Conservation (phyloP, 2,113 vertebrate species). For the Eudorcas thomsonii region DNA sequence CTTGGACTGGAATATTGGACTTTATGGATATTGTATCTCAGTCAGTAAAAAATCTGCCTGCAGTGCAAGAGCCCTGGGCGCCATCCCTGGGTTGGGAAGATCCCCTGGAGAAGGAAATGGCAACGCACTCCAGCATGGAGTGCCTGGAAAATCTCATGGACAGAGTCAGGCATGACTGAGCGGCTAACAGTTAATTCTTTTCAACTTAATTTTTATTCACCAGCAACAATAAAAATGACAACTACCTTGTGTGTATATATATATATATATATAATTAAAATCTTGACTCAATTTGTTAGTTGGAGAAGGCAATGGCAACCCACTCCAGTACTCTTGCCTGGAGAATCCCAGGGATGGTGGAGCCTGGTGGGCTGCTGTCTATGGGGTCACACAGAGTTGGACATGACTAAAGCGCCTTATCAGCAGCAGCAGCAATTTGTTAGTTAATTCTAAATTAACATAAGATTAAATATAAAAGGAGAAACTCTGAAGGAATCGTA, state of each 20-base stretch:
- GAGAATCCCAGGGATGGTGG: background rate
- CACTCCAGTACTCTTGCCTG: background rate
- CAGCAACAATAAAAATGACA: background rate
- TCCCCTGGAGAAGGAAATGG: background rate
- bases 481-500: background rate
- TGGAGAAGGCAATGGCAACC: background rate
- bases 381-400: background rate
- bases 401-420: background rate
- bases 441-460: background rate
- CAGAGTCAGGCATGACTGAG: fast-evolving
- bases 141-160: background rate
- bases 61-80: background rate
- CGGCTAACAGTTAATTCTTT: background rate
- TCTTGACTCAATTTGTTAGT: background rate
- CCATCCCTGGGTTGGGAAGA: background rate
- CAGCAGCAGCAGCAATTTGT: background rate
- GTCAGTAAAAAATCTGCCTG: background rate
- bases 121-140: background rate
- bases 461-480: background rate
- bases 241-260: background rate
- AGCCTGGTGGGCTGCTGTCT: background rate
- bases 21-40: background rate
- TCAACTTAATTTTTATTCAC: background rate
- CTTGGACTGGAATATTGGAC: background rate
- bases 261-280: background rate